A percentile compares a stretch with the other conserved stretches of the same genome.
phyloP scores from a whole-genome alignment of 1,140 invertebrate species.

The Bathynomus jamesi region DNA sequence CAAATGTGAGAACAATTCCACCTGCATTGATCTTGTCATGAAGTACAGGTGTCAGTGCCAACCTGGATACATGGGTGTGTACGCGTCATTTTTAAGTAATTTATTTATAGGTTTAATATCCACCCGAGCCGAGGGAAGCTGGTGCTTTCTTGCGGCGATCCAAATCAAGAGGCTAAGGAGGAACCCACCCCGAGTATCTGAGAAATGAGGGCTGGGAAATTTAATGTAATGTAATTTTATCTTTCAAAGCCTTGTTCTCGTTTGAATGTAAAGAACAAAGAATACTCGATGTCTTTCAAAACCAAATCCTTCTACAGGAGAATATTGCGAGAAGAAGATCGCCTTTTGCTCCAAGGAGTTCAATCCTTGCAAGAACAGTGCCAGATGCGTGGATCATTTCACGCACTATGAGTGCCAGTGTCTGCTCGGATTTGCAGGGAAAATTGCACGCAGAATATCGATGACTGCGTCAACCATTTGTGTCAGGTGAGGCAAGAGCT shows the following conservation, averaged over 20 bases:
- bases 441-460: constrained; percentile 87
- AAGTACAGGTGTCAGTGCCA: constrained; percentile 76
- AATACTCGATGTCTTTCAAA: too few relatives aligned
- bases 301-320: too few relatives aligned
- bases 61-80: constrained; percentile 75
- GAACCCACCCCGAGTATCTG: too few relatives aligned
- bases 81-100: too few relatives aligned
- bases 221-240: too few relatives aligned
- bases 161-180: too few relatives aligned
- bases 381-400: constrained; percentile 74
- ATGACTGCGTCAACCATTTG: constrained; percentile 84
- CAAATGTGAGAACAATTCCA: constrained; percentile 83
- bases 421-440: constrained; percentile 76
- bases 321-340: constrained; percentile 86
- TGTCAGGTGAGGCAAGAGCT: constrained; percentile 51
- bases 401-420: constrained; percentile 91
- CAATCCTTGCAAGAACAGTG: constrained; percentile 89
- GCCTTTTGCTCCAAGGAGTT: constrained; percentile 82
- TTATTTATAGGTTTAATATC: too few relatives aligned
- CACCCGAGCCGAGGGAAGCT: too few relatives aligned
- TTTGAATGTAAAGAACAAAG: too few relatives aligned
- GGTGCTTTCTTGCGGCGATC: too few relatives aligned
- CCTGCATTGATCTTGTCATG: constrained; percentile 74
- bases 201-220: too few relatives aligned
- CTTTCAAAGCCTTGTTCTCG: too few relatives aligned